Percentiles rank a stretch among this genome's conserved stretches.
phyloP scores from a whole-genome alignment of 2,797 vertebrate genomes.

The Pelochelys cantorii region DNA sequence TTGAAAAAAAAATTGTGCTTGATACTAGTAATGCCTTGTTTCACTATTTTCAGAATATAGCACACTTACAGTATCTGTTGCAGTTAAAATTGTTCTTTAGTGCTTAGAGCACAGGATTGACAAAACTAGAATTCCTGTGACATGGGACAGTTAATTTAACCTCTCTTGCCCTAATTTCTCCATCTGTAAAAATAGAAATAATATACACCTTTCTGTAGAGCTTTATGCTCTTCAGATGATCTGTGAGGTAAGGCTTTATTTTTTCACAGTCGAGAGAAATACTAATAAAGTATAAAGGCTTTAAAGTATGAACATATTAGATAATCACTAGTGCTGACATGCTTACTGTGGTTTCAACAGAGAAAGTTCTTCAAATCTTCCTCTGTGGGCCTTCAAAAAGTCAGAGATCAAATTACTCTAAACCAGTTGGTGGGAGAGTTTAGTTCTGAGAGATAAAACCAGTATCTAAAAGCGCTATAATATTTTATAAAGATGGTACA shows the following conservation, averaged over 20 bases:
- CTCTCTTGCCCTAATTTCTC: neutral
- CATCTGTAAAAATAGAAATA: neutral
- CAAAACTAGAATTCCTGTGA: neutral
- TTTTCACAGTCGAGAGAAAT: neutral
- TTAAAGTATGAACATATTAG: neutral
- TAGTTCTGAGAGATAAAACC: neutral
- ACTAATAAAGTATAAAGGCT: neutral
- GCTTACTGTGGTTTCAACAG: neutral
- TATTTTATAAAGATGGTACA: neutral
- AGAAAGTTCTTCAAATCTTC: neutral
- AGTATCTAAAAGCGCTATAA: neutral
- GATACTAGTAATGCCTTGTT: neutral
- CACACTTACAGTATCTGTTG: neutral
- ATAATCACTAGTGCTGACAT: neutral
- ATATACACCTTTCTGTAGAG: neutral
- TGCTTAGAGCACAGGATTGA: neutral
- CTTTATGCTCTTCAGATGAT: neutral
- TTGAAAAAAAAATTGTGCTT: neutral
- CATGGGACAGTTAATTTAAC: neutral
- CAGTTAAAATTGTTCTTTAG: neutral
- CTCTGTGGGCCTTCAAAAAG: neutral
- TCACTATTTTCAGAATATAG: neutral
- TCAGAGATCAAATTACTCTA: neutral
- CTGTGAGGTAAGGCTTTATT: neutral
- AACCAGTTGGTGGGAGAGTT: neutral